Conservation (phyloP, 2,113 vertebrate species). For the Bettongia penicillata region DNA sequence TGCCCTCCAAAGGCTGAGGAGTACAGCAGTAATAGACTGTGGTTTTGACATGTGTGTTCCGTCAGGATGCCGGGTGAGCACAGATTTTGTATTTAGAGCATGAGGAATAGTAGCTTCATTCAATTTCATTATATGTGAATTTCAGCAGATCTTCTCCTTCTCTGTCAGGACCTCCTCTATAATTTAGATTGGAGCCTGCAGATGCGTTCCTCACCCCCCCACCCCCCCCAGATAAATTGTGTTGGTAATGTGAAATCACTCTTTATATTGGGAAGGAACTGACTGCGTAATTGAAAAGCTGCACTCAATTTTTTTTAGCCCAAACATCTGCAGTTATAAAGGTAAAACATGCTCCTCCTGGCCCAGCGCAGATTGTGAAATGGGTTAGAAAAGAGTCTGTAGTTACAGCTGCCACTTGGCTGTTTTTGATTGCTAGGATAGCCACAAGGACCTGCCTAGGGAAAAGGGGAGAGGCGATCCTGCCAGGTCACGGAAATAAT, state of each 20-base stretch:
- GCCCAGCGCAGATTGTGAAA: slow-evolving; percentile 54
- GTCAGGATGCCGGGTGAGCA: not conserved
- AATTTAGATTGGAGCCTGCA: slow-evolving; percentile 21
- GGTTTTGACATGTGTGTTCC: not conserved
- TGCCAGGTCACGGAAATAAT: slow-evolving; percentile 43
- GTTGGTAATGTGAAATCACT: slow-evolving; percentile 49
- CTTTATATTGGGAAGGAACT: slow-evolving; percentile 40
- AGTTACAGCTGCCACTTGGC: not conserved
- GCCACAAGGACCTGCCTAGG: not conserved
- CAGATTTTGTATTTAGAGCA: slow-evolving; percentile 15
- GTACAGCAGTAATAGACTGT: not conserved
- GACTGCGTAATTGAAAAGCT: slow-evolving; percentile 54
- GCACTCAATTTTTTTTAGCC: slow-evolving; percentile 48
- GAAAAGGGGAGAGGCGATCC: not conserved
- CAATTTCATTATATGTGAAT: slow-evolving; percentile 4
- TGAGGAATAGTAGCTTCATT: slow-evolving; percentile 26
- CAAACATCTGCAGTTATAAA: slow-evolving; percentile 26
- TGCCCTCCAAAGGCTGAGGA: slow-evolving; percentile 1
- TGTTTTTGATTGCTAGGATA: not conserved
- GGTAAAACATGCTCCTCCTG: slow-evolving; percentile 21
- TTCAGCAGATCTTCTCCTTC: slow-evolving; percentile 1
- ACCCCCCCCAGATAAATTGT: slow-evolving; percentile 29
- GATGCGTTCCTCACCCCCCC: slow-evolving; percentile 3
- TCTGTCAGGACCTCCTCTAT: not conserved
- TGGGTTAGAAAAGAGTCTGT: slow-evolving; percentile 47